A percentile compares a stretch with the other conserved stretches of the same genome.
These are phyloP conservation scores for Eupithecia exiguata DNA, from an alignment of 2,888 invertebrate genomes.

Conservation along the genomic window DNA sequence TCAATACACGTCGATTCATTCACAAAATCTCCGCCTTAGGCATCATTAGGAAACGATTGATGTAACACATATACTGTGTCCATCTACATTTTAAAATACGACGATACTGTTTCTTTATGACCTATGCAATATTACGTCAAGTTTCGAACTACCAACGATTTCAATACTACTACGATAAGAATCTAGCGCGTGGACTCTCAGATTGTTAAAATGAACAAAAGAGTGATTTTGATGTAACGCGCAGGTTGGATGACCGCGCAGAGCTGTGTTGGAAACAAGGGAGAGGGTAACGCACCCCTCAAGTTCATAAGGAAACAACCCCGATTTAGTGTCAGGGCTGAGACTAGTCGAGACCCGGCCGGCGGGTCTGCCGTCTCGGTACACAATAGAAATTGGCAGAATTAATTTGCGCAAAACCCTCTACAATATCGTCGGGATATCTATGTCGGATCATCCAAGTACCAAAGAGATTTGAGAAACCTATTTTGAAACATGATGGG, in stretches of 20 bases:
- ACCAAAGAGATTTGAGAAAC: conserved; percentile 32
- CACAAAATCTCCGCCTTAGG: conserved; percentile 8
- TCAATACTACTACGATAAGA: conserved; percentile 45
- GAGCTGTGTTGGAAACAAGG: conserved; percentile 48
- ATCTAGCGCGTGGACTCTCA: conserved; percentile 46
- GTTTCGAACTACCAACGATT: conserved; percentile 46
- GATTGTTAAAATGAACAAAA: conserved; percentile 35
- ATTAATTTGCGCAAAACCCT: conserved; percentile 52
- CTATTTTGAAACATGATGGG: conserved; percentile 33
- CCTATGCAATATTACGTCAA: conserved; percentile 47
- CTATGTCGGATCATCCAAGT: conserved; percentile 7
- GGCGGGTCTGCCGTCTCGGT: neutral
- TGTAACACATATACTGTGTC: conserved; percentile 18
- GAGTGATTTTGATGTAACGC: conserved; percentile 45
- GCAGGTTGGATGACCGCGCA: conserved; percentile 62
- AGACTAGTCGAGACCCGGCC: neutral
- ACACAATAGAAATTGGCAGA: conserved; percentile 53
- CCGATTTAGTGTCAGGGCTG: conserved; percentile 51
- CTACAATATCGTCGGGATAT: conserved; percentile 24
- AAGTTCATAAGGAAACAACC: conserved; percentile 71
- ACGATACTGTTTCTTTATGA: conserved; percentile 29
- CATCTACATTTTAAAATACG: conserved; percentile 6
- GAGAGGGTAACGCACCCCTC: conserved; percentile 80
- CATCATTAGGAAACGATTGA: conserved; percentile 20
- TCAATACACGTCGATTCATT: conserved; percentile 23